phyloP scores from a whole-genome alignment of 2,888 invertebrate species.

The Leptinotarsa tumamoca region DNA sequence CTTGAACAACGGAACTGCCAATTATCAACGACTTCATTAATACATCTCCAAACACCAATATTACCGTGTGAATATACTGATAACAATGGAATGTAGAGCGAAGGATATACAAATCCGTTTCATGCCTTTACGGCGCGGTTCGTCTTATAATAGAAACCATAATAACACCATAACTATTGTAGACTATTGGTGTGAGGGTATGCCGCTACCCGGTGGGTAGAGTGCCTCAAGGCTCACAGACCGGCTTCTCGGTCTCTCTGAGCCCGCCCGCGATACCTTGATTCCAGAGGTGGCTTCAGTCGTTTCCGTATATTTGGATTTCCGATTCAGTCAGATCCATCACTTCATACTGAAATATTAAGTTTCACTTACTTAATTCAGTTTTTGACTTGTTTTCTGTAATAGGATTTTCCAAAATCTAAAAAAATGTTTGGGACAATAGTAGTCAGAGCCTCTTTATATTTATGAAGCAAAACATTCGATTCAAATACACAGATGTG shows the following conservation, averaged over 20 bases:
- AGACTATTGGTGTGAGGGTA: slow-evolving; percentile 21
- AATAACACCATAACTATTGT: slow-evolving; percentile 26
- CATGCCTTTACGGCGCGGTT: slow-evolving; percentile 9
- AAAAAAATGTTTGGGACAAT: too few relatives aligned
- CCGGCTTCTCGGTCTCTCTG: slow-evolving; percentile 41
- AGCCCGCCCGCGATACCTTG: slow-evolving; percentile 31
- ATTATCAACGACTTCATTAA: slow-evolving; percentile 26
- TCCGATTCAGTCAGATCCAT: too few relatives aligned
- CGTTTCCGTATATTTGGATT: neutral
- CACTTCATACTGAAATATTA: too few relatives aligned
- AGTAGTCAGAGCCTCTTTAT: too few relatives aligned
- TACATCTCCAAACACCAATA: slow-evolving; percentile 23
- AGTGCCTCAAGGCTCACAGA: slow-evolving; percentile 37
- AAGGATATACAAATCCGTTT: slow-evolving; percentile 22
- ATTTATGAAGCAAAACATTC: too few relatives aligned
- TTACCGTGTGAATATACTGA: slow-evolving; percentile 23
- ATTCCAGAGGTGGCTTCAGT: slow-evolving; percentile 21
- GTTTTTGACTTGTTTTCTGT: too few relatives aligned
- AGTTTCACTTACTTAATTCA: too few relatives aligned
- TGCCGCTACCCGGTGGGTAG: slow-evolving; percentile 43
- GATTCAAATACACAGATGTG: too few relatives aligned
- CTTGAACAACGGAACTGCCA: slow-evolving; percentile 24
- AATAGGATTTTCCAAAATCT: too few relatives aligned
- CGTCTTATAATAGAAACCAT: slow-evolving; percentile 24
- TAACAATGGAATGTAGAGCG: slow-evolving; percentile 18